Evolutionary conservation across 2,113 vertebrate species (phyloP), one percentile per base, ranked within the genome.

Genomic region (Spizaetus ornatus): DNA sequence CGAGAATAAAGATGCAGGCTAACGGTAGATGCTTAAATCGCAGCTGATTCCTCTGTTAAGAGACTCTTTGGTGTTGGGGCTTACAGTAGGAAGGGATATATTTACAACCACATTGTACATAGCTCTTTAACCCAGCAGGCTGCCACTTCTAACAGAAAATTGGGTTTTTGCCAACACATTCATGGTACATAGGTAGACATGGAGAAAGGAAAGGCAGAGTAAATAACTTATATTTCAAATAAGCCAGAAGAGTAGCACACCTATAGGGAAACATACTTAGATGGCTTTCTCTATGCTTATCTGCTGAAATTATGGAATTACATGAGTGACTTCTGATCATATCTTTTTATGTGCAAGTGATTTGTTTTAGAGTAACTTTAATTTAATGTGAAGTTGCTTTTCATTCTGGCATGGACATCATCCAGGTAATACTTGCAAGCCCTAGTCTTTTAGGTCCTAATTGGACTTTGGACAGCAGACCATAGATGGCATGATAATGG

Each of bases 341-440:
- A 50, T 79, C 19, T 95, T 96, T 95, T 81, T 78, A 81, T 82
- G 70, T 86, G 50, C 20, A 88, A 96, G 67, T 90, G 91, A 91
- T 95, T 96, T 97, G 77, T 96, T 94, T 96, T 82, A 96, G 83
- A 92, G 31, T 53, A 95, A 82, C 90, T 86, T 95, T 95, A 97
- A 97, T 94, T 96, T 96, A 88, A 93, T 88, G 34, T 88, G 95
- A 97, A 96, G 85, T 83, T 97, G 88, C 89, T 97, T 97, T 98
- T 98, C 96, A 95, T 98, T 98, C 96, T 93, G 86, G 86, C 50
- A 62, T 97, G 93, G 95, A 87, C 67, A 63, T 90, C 74, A 79
- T 97, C 95, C 97, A 98, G 58, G 21, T 91, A 95, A 95, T 95
- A 74, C 48, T 95, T 97, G 72, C 81, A 90, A 69, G 77, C 80